Conservation (phyloP, 1,140 invertebrate genomes). For the Zaprionus davidi region DNA sequence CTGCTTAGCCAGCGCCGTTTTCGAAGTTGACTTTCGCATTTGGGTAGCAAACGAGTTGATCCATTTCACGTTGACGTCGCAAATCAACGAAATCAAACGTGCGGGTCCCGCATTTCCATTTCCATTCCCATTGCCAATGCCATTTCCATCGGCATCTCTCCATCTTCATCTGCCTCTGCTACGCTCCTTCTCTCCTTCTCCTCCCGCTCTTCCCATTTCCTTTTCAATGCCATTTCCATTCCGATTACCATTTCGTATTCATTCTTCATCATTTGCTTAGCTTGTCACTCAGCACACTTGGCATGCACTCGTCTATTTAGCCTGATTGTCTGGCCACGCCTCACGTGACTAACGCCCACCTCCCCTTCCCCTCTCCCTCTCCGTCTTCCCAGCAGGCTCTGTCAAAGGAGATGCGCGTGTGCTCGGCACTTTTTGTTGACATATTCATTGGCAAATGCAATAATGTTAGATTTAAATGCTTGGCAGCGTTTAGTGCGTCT, state of each 20-base stretch:
- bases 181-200: slow-evolving; percentile 26
- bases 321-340: slow-evolving; percentile 67
- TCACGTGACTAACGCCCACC: background rate
- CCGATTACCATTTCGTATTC: slow-evolving; percentile 79
- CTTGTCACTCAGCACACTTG: slow-evolving; percentile 71
- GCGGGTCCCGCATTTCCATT: slow-evolving; percentile 46
- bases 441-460: slow-evolving; percentile 80
- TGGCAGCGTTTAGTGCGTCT: slow-evolving; percentile 55
- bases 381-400: slow-evolving; percentile 1
- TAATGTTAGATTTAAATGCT: slow-evolving; percentile 81
- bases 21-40: slow-evolving; percentile 37
- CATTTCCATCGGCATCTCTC: slow-evolving; percentile 3
- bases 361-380: background rate
- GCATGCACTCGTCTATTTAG: slow-evolving; percentile 67
- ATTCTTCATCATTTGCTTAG: slow-evolving; percentile 82
- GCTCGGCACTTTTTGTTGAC: slow-evolving; percentile 71
- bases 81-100: slow-evolving; percentile 49
- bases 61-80: slow-evolving; percentile 47
- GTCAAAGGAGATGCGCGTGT: slow-evolving; percentile 41
- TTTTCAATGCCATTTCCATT: slow-evolving; percentile 69
- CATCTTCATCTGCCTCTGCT: slow-evolving; percentile 53
- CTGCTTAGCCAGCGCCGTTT: slow-evolving; percentile 14
- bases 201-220: slow-evolving; percentile 42
- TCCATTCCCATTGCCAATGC: slow-evolving; percentile 2
- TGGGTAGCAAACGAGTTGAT: slow-evolving; percentile 30